Evolutionary conservation across 1,140 invertebrate genomes (phyloP).

Genomic region (Cyphomyrmex costatus): DNA sequence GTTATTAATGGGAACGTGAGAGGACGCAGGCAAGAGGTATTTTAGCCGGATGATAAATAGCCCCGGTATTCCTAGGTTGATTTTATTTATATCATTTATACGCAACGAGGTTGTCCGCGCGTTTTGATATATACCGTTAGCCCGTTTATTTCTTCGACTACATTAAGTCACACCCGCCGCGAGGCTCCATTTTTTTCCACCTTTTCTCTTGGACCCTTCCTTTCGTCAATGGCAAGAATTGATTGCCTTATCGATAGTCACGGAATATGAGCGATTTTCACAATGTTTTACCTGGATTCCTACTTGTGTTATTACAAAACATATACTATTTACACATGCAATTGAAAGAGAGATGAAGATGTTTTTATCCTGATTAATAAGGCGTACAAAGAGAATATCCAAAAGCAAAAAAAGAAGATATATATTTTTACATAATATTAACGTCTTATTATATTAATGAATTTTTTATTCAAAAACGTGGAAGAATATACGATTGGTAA

Average conservation of each 20-base stretch:
- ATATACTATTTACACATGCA: slow-evolving; percentile 1
- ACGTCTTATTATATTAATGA: neutral
- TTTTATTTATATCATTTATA: slow-evolving; percentile 83
- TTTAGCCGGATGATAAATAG: slow-evolving; percentile 82
- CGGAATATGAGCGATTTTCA: slow-evolving; percentile 12
- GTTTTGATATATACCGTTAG: slow-evolving; percentile 73
- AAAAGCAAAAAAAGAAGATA: neutral
- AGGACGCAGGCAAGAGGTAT: slow-evolving; percentile 66
- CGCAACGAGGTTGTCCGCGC: slow-evolving; percentile 69
- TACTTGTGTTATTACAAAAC: neutral
- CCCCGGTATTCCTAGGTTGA: slow-evolving; percentile 71
- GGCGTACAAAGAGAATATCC: neutral
- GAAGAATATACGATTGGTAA: neutral
- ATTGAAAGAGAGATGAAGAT: neutral
- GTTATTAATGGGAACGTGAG: slow-evolving; percentile 74
- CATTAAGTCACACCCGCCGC: slow-evolving; percentile 75
- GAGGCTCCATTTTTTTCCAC: slow-evolving; percentile 62
- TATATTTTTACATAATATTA: neutral
- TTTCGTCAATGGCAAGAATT: slow-evolving; percentile 60
- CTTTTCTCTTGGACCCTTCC: slow-evolving; percentile 35
- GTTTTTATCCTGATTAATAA: neutral
- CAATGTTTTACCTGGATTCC: slow-evolving; percentile 5
- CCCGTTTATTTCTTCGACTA: slow-evolving; percentile 74
- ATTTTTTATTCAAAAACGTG: neutral
- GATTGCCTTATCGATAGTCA: slow-evolving; percentile 42